Conservation (phyloP, 2,797 vertebrate species). For the Cephalopachus bancanus region DNA sequence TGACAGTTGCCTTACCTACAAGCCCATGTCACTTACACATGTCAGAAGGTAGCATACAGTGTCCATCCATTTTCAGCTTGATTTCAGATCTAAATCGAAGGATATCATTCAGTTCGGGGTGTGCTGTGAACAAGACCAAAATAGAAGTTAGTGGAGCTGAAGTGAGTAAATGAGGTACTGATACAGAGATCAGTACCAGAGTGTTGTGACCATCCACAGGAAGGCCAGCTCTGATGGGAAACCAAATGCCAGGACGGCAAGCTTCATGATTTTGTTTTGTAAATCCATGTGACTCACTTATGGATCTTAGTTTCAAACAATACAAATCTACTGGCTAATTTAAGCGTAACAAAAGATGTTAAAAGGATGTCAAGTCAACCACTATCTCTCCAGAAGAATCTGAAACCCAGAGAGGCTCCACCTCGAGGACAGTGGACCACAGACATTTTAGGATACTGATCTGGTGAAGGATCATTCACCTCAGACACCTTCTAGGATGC, state of each 20-base stretch:
- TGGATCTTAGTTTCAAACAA: background rate
- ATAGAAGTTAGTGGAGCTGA: background rate
- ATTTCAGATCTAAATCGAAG: conserved; percentile 17
- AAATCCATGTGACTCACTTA: background rate
- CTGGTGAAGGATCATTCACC: background rate
- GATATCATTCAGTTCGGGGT: background rate
- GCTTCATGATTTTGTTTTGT: background rate
- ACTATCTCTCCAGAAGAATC: background rate
- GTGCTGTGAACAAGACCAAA: background rate
- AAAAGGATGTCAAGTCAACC: background rate
- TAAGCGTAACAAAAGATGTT: background rate
- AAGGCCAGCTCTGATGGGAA: background rate
- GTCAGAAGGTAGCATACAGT: background rate
- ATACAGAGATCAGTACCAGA: too few species aligned
- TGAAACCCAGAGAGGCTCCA: background rate
- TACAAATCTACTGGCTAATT: background rate
- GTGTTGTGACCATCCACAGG: background rate
- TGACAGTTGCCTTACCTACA: conserved; percentile 13
- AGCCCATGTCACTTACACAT: background rate
- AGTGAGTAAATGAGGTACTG: background rate
- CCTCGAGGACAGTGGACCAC: background rate
- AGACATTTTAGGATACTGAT: background rate
- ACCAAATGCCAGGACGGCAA: background rate
- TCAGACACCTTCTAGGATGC: background rate
- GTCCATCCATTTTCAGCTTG: background rate